phyloP scores from a whole-genome alignment of 2,888 invertebrate genomes.

The Diplazon laetatorius region DNA sequence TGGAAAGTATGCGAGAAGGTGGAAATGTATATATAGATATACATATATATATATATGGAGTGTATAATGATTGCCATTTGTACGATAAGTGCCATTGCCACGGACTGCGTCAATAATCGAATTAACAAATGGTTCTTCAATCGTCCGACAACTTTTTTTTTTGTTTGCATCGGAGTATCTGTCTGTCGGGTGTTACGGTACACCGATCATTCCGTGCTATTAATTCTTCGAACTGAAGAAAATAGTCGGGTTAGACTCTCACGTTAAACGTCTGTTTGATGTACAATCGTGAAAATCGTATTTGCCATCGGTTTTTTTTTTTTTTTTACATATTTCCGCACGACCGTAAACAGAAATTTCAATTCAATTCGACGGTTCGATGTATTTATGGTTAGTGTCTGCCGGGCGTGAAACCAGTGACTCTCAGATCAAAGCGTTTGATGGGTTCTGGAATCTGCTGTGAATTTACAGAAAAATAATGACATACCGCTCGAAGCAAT shows the following conservation, averaged over 20 bases:
- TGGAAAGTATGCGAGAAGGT: slow-evolving; percentile 57
- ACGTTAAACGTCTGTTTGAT: slow-evolving; percentile 25
- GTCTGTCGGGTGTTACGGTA: slow-evolving; percentile 53
- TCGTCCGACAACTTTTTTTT: slow-evolving; percentile 38
- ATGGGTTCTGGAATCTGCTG: no score
- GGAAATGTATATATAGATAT: slow-evolving; percentile 41
- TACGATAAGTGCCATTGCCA: slow-evolving; percentile 11
- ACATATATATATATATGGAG: slow-evolving; percentile 11
- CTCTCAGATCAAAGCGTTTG: no score
- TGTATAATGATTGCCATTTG: no score
- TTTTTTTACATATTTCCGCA: not conserved
- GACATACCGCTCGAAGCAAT: no score
- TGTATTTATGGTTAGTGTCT: no score
- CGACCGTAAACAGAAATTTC: not conserved
- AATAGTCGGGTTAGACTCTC: slow-evolving; percentile 8
- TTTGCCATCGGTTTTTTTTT: slow-evolving; percentile 32
- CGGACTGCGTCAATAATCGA: slow-evolving; percentile 57
- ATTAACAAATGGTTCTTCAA: slow-evolving; percentile 47
- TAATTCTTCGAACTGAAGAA: slow-evolving; percentile 42
- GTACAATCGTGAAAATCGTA: not conserved
- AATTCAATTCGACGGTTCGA: no score
- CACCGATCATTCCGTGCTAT: slow-evolving; percentile 63
- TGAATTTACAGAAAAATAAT: no score
- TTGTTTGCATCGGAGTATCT: slow-evolving; percentile 25
- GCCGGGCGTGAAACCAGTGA: no score